Evolutionary conservation across 2,888 invertebrate genomes (phyloP).

Genomic region (Busseola fusca): DNA sequence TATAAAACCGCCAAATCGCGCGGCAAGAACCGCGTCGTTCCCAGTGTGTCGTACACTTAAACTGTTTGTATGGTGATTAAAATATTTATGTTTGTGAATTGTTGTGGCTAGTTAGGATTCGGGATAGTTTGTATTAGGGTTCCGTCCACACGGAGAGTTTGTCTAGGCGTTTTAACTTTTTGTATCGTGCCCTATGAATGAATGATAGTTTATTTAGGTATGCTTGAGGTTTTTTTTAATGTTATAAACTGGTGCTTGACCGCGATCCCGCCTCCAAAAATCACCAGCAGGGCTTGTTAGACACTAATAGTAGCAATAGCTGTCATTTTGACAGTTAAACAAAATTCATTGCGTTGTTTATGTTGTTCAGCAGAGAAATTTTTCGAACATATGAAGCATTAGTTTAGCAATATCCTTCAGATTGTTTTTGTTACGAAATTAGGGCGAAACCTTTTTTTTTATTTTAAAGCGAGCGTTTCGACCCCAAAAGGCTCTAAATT

Average conservation of each 20-base stretch:
- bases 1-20: not conserved
- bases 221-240: too few species aligned
- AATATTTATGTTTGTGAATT: conserved; percentile 58
- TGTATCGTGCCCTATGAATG: not conserved
- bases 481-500: too few species aligned
- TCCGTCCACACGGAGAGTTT: conserved; percentile 14
- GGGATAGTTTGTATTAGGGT: conserved; percentile 28
- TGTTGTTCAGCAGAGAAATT: not conserved
- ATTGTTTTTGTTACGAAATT: too few species aligned
- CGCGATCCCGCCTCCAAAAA: too few species aligned
- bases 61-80: conserved; percentile 52
- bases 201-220: not conserved
- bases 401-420: not conserved
- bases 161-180: not conserved
- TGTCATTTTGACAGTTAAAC: not conserved
- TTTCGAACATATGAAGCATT: not conserved
- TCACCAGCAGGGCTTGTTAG: not conserved
- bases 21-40: not conserved
- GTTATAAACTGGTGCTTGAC: too few species aligned
- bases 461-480: too few species aligned
- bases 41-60: conserved; percentile 35
- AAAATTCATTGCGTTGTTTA: not conserved
- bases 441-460: too few species aligned
- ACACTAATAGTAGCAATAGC: not conserved
- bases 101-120: conserved; percentile 52